Base-by-base conservation (phyloP, 2,888 invertebrate genomes). In the Lasioglossum calceatum region DNA sequence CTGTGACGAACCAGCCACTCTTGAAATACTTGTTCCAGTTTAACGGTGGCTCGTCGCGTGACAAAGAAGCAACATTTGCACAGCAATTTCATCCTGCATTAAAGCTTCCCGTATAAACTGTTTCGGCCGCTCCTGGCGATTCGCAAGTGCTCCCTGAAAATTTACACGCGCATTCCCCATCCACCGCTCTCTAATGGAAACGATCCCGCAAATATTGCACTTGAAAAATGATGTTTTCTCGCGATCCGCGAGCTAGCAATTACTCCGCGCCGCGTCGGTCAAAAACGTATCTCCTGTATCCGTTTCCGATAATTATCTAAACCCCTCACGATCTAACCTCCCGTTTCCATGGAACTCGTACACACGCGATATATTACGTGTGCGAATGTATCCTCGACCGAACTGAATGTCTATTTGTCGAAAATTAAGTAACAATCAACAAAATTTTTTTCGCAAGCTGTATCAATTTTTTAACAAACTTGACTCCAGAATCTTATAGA, bases 11-110 rank as follows among this genome's bases (percentile, higher is more conserved):
- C 36, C 67, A 44, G 50, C 36, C 44, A 67, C 47, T 67, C 84
- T 67, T 64, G 77, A 77, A 80, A 77, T 73, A 72, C 76, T 72
- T 73, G 84, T 81, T 80, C 76, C 80, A 72, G 79, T 80, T 84
- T 84, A 77, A 81, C 74, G 74, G 32, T 78, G 74, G 74, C 82
- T 58, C 79, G 74, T 58, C 70, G 74, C 75, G 19, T 71, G 61
- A 81, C 72, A 67, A 67, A 79, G 84, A 82, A 78, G 61, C 81
- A 78, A 75, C 86, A 79, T 58, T 76, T 72, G 54, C 75, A 36
- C 71, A 73, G 78, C 84, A 84, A 81, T 81, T 86, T 75, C 70
- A 77, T 70, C 64, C 78, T 39, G 76, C 71, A 36, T 75, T 76
- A 72, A n/a, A 71, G 70, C 70, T n/a, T 70, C 14, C 39, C 12